Evolutionary conservation across 2,113 vertebrate genomes (phyloP).

Genomic region (Pipa parva): DNA sequence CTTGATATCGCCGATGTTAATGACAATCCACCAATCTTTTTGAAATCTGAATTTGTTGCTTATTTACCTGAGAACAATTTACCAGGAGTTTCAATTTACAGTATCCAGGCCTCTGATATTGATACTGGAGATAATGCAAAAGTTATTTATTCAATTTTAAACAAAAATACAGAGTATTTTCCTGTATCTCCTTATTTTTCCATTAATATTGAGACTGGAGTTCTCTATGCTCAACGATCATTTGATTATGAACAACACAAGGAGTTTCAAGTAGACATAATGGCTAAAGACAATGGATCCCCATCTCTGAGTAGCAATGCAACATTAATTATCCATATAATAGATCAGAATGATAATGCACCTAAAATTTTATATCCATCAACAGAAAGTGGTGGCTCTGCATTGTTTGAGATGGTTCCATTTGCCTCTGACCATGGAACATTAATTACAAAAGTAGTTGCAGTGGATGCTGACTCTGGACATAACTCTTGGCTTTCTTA

Average conservation of each 20-base stretch:
- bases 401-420: constrained; percentile 25
- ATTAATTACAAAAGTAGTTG: constrained; percentile 41
- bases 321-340: constrained; percentile 46
- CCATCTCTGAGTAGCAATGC: constrained; percentile 56
- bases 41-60: constrained; percentile 49
- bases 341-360: constrained; percentile 57
- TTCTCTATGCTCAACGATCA: constrained; percentile 53
- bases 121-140: constrained; percentile 51
- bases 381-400: not conserved
- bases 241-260: constrained; percentile 61
- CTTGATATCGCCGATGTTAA: constrained; percentile 27
- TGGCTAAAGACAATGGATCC: constrained; percentile 54
- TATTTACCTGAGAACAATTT: constrained; percentile 66
- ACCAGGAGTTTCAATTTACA: constrained; percentile 33
- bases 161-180: constrained; percentile 60
- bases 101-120: constrained; percentile 19
- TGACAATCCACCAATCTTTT: constrained; percentile 50
- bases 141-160: constrained; percentile 57
- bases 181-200: constrained; percentile 52
- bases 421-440: constrained; percentile 42
- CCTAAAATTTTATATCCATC: constrained; percentile 42
- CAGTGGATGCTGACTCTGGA: constrained; percentile 50
- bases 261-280: constrained; percentile 49
- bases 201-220: constrained; percentile 54
- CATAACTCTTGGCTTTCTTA: constrained; percentile 43